phyloP scores from a whole-genome alignment of 2,888 invertebrate species.

The Orchesella flavescens region DNA sequence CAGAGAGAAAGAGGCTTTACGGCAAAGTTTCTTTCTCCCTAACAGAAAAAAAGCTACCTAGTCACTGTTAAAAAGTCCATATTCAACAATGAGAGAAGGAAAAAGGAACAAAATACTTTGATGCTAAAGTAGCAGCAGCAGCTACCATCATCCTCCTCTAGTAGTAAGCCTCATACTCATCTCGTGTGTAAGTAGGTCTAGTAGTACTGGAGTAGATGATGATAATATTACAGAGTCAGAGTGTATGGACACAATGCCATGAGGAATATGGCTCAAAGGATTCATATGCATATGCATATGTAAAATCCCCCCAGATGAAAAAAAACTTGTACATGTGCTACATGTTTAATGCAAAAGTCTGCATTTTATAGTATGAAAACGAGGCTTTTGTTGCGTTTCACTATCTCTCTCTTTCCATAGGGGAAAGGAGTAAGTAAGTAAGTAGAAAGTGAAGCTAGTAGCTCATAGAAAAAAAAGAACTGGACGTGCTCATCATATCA shows the following conservation, averaged over 20 bases:
- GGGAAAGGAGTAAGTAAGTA: not conserved
- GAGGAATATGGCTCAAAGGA: not conserved
- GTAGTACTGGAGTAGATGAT: too few species aligned
- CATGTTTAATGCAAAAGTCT: constrained; percentile 13
- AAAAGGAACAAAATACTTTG: constrained; percentile 16
- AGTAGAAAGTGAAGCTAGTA: too few species aligned
- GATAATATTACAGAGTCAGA: too few species aligned
- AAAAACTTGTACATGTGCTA: constrained; percentile 20
- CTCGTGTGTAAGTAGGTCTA: too few species aligned
- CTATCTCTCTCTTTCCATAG: constrained; percentile 9
- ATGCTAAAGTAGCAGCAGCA: constrained; percentile 28
- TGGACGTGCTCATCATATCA: not conserved
- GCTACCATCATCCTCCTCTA: constrained; percentile 14
- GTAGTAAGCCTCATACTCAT: not conserved
- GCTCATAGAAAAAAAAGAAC: not conserved
- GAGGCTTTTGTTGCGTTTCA: constrained; percentile 4
- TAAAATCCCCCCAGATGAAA: constrained; percentile 53
- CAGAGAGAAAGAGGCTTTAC: constrained; percentile 3
- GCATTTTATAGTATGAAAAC: not conserved
- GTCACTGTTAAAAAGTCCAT: not conserved
- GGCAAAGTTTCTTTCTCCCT: not conserved
- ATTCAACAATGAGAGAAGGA: not conserved
- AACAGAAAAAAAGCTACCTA: not conserved
- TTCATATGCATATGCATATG: constrained; percentile 46
- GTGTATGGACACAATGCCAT: not conserved